These are phyloP conservation scores for Sminthurides bifidus DNA, from an alignment of 1,140 invertebrate genomes.

Conservation along the genomic window DNA sequence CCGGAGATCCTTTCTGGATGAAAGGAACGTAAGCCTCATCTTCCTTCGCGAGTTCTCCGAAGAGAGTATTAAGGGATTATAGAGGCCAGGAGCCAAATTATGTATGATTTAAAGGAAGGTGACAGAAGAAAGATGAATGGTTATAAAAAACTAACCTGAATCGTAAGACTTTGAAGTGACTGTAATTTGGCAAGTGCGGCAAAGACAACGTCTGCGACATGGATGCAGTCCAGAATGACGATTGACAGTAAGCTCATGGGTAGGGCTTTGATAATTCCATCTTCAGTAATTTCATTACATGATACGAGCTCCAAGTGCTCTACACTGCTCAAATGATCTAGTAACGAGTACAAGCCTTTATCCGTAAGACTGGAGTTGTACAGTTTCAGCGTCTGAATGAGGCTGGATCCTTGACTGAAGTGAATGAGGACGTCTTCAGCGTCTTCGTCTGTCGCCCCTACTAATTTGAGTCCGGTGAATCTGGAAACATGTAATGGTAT, in stretches of 20 bases:
- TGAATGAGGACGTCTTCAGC: slow-evolving; percentile 31
- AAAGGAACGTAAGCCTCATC: no score
- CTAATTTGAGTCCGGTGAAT: slow-evolving; percentile 26
- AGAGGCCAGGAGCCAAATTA: neutral
- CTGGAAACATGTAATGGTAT: no score
- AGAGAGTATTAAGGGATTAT: neutral
- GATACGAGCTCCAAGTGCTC: slow-evolving; percentile 27
- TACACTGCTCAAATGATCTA: slow-evolving; percentile 28
- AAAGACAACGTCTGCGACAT: slow-evolving; percentile 28
- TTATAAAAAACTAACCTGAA: slow-evolving; percentile 9
- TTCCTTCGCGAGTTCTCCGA: no score
- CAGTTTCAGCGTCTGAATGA: slow-evolving; percentile 24
- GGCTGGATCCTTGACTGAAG: slow-evolving; percentile 27
- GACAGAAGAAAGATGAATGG: neutral
- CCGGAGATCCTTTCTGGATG: no score
- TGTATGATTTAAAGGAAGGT: neutral
- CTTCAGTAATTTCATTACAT: slow-evolving; percentile 32
- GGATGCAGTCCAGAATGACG: slow-evolving; percentile 30
- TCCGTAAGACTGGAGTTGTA: slow-evolving; percentile 27
- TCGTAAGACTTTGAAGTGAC: neutral
- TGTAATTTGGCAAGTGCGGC: slow-evolving; percentile 14
- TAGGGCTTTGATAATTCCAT: slow-evolving; percentile 23
- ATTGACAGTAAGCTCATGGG: slow-evolving; percentile 22
- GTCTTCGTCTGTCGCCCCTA: slow-evolving; percentile 29
- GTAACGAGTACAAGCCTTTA: slow-evolving; percentile 28